Base-by-base conservation (phyloP, 2,113 vertebrate species). In the Brachionichthys hirsutus region DNA sequence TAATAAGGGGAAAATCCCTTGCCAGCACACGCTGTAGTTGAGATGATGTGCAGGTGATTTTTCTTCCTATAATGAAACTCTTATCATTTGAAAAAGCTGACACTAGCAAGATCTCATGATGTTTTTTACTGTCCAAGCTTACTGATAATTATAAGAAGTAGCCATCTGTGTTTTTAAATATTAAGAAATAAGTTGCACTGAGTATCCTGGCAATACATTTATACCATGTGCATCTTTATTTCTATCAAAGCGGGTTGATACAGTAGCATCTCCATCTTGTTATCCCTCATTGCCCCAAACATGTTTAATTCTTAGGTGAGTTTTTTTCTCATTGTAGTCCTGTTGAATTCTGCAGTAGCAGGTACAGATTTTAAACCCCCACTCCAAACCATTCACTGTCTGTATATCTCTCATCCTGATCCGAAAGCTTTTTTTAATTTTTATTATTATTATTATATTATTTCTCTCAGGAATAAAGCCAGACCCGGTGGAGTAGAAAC, bases 391-490 rank as follows among this genome's bases (percentile, higher is more conserved):
- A n/a, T n/a, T n/a, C n/a, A n/a, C n/a, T 67, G 51, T 75, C 60
- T 69, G 44, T 75, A 46, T 75, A 20, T 60, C 57, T 61, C 54
- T 68, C 55, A 55, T 75, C 64, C 61, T 80, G 67, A 89, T 84
- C 78, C 82, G 56, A 82, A 62, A 51, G 53, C 14, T 56, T 61
- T 52, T 65, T 55, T 61, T 36, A n/a, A n/a, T n/a, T n/a, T n/a
- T n/a, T n/a, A n/a, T n/a, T n/a, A n/a, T n/a, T n/a, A n/a, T 73
- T 71, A 63, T 71, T 68, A 67, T 60, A 68, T 73, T 69, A 75
- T 85, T 80, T 83, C 75, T 77, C 83, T 4, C 36, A 70, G 84
- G 83, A 88, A 88, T 89, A 89, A 84, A 81, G 53, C 54, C 66
- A 67, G 64, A 79, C 70, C 60, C 76, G 70, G 71, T 77, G 34